These are phyloP conservation scores for Galerucella calmariensis DNA, from an alignment of 2,888 invertebrate genomes.

Conservation along the genomic window DNA sequence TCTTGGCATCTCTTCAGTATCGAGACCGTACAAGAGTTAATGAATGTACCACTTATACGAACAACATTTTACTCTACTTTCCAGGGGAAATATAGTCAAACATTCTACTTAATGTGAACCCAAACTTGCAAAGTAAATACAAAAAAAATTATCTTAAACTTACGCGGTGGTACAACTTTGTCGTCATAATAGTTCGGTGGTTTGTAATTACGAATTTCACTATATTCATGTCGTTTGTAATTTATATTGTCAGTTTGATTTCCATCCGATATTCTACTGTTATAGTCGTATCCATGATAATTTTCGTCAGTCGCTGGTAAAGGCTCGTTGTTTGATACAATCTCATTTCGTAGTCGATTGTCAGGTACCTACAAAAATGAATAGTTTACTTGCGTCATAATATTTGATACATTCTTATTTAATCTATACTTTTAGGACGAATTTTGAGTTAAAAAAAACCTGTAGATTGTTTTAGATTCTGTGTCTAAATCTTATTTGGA, in stretches of 20 bases:
- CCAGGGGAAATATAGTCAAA: no score
- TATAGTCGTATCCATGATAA: conserved; percentile 29
- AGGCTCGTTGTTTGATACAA: conserved; percentile 29
- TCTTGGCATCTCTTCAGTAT: no score
- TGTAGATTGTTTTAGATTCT: no score
- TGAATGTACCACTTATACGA: no score
- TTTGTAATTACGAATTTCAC: conserved; percentile 19
- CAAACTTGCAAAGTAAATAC: neutral
- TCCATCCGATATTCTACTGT: conserved; percentile 27
- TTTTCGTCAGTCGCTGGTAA: conserved; percentile 30
- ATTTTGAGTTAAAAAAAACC: no score
- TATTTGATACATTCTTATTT: conserved; percentile 3
- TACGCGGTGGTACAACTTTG: conserved; percentile 40
- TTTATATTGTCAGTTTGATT: conserved; percentile 33
- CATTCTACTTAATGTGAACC: no score
- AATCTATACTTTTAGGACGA: neutral
- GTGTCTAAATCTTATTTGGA: no score
- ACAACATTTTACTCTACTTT: no score
- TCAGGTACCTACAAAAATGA: conserved; percentile 53
- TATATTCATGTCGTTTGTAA: conserved; percentile 36
- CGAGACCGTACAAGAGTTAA: no score
- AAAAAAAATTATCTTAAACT: conserved; percentile 18
- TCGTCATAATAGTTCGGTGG: conserved; percentile 31
- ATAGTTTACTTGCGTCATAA: neutral
- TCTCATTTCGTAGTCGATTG: conserved; percentile 45